Conservation (phyloP, 1,140 invertebrate species). For the Eulimnadia texana region DNA sequence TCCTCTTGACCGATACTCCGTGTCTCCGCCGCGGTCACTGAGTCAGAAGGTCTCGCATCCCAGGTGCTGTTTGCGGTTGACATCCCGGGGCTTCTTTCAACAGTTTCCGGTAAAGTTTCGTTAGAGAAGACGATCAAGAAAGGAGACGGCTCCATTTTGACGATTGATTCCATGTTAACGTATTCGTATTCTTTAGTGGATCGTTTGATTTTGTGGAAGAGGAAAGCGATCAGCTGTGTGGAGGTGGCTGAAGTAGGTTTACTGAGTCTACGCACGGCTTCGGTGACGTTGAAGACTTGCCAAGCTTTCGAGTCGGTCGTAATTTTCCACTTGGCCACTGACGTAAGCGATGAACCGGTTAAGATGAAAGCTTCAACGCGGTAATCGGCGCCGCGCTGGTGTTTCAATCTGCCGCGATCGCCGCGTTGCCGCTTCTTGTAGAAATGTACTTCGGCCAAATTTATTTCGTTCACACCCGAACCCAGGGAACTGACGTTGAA, state of each 20-base stretch:
- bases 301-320: constrained; percentile 6
- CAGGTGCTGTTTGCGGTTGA: neutral
- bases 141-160: constrained; percentile 12
- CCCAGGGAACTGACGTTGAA: constrained; percentile 9
- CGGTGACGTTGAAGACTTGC: constrained; percentile 14
- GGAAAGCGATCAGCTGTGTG: constrained; percentile 11
- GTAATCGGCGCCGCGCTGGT: neutral
- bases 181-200: constrained; percentile 7
- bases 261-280: neutral
- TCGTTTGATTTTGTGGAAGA: constrained; percentile 6
- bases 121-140: constrained; percentile 15
- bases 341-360: neutral
- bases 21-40: too few species aligned
- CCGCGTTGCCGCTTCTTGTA: constrained; percentile 6
- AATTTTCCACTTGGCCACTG: constrained; percentile 12
- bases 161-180: neutral
- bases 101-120: constrained; percentile 2
- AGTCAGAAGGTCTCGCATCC: too few species aligned
- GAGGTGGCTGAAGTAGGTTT: neutral
- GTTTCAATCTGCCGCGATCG: constrained; percentile 3
- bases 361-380: constrained; percentile 9
- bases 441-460: constrained; percentile 10
- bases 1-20: too few species aligned
- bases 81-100: neutral
- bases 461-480: neutral